Conservation (phyloP, 2,113 vertebrate genomes). For the Microcebus tavaratra region DNA sequence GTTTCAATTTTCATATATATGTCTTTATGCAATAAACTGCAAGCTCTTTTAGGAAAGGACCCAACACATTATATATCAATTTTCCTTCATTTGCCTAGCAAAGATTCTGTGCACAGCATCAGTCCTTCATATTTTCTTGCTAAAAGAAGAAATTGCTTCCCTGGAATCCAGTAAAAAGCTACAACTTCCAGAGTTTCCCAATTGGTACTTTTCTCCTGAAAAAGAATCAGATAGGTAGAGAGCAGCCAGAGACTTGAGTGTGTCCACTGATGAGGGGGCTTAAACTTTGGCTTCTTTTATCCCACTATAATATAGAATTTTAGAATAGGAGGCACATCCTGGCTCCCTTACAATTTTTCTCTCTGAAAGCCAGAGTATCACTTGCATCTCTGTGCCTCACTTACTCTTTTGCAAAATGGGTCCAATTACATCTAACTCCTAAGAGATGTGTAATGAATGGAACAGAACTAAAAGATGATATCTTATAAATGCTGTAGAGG, state of each 20-base stretch:
- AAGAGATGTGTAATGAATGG: not conserved
- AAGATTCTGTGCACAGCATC: not conserved
- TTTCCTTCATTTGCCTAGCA: not conserved
- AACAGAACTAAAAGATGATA: not conserved
- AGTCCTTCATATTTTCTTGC: not conserved
- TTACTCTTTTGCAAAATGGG: conserved; percentile 14
- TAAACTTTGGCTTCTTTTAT: not conserved
- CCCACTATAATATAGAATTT: not conserved
- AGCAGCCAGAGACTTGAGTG: not conserved
- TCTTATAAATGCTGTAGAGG: not conserved
- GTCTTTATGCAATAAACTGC: not conserved
- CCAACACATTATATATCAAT: not conserved
- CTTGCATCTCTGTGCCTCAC: not conserved
- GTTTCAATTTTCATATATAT: not conserved
- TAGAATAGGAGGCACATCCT: not conserved
- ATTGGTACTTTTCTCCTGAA: not conserved
- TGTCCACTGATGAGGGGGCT: too few species aligned
- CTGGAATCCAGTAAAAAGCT: not conserved
- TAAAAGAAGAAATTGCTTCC: not conserved
- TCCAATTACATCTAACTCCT: not conserved
- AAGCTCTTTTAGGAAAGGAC: not conserved
- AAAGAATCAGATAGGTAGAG: not conserved
- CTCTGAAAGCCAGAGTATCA: not conserved
- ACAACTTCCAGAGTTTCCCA: not conserved
- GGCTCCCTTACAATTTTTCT: not conserved